phyloP scores from a whole-genome alignment of 1,140 invertebrate genomes.

The Phthorimaea operculella region DNA sequence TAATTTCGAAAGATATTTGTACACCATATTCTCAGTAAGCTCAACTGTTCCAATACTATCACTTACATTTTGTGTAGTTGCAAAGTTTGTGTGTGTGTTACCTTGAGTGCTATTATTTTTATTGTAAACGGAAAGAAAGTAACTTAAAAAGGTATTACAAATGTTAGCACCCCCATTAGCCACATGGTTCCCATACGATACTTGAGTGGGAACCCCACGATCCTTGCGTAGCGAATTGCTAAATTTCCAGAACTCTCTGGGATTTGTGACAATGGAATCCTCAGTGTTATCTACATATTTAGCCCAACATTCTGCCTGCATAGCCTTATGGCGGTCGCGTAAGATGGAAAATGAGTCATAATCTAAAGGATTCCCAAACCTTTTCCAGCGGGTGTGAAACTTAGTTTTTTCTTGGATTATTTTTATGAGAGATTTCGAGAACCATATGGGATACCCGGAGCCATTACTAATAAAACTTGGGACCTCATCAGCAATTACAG shows the following conservation, averaged over 20 bases:
- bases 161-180: background rate
- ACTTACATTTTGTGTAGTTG: background rate
- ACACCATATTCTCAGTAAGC: background rate
- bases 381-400: background rate
- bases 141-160: background rate
- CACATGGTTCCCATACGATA: background rate
- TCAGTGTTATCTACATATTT: background rate
- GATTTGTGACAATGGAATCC: background rate
- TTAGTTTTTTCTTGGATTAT: constrained; percentile 1
- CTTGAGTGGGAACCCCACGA: background rate
- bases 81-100: too few species aligned
- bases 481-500: background rate
- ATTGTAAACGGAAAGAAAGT: constrained; percentile 1
- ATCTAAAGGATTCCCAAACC: background rate
- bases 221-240: background rate
- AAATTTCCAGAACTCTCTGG: background rate
- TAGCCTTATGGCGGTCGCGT: background rate
- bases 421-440: background rate
- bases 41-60: background rate
- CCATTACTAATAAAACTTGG: background rate
- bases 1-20: background rate
- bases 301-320: background rate
- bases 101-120: too few species aligned
- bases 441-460: background rate
- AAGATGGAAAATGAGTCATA: background rate